phyloP scores from a whole-genome alignment of 1,140 invertebrate species.

The Matsumurasca onukii region DNA sequence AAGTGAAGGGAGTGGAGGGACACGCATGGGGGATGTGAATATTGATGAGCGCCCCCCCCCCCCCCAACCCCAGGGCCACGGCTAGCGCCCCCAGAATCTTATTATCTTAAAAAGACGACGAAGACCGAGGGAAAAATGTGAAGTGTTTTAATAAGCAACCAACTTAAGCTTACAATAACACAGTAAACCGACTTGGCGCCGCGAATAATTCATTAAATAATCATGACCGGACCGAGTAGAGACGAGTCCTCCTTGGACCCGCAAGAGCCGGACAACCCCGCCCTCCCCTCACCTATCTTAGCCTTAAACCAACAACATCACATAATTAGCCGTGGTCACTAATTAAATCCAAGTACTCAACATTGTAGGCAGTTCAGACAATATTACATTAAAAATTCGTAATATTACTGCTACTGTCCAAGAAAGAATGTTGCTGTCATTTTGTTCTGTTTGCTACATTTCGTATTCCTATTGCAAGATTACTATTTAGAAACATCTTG shows the following conservation, averaged over 20 bases:
- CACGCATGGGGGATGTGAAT: constrained; percentile 39
- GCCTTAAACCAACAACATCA: neutral
- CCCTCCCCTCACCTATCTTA: neutral
- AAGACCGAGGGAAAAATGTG: constrained; percentile 38
- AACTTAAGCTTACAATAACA: constrained; percentile 36
- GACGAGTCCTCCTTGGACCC: neutral
- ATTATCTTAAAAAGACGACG: constrained; percentile 39
- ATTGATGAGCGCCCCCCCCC: constrained; percentile 36
- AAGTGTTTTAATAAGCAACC: constrained; percentile 39
- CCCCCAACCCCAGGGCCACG: constrained; percentile 24
- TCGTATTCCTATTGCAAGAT: no score
- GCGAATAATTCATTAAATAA: constrained; percentile 22
- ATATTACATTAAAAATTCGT: neutral
- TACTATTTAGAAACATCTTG: no score
- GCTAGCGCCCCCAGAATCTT: constrained; percentile 37
- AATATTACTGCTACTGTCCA: neutral
- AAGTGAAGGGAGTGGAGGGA: constrained; percentile 38
- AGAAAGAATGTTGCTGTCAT: no score
- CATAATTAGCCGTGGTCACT: no score
- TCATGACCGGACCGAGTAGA: neutral
- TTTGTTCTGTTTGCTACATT: no score
- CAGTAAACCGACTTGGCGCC: constrained; percentile 26
- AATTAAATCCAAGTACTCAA: no score
- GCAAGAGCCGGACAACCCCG: neutral
- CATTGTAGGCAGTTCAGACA: neutral